These are phyloP conservation scores for Eristalis pertinax DNA, from an alignment of 2,888 invertebrate species.

Conservation along the genomic window DNA sequence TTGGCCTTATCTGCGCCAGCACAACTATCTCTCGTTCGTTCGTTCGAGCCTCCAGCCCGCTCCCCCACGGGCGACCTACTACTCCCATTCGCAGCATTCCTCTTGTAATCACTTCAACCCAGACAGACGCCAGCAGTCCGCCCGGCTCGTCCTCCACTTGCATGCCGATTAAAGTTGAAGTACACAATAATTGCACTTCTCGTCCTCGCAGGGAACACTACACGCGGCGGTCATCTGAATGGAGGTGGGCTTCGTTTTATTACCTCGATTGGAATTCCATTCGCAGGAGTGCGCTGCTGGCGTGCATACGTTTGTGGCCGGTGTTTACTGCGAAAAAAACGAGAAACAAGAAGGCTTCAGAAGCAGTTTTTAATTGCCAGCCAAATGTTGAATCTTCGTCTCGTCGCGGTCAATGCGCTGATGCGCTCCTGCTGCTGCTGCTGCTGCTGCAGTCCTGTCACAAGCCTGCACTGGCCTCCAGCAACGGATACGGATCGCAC, in stretches of 20 bases:
- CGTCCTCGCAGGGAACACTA: background rate
- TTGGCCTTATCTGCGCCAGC: background rate
- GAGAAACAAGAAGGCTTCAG: background rate
- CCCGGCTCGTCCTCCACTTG: background rate
- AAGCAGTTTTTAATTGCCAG: constrained; percentile 5
- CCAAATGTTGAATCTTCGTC: constrained; percentile 3
- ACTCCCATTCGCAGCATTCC: background rate
- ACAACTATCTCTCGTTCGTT: background rate
- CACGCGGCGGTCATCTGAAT: background rate
- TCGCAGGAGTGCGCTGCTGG: background rate
- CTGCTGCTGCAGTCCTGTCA: background rate
- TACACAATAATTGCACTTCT: constrained; percentile 10
- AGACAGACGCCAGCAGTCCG: constrained; percentile 1
- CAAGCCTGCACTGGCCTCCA: background rate
- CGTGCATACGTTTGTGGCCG: background rate
- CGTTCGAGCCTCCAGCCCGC: background rate
- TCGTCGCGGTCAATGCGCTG: background rate
- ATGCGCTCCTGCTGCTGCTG: background rate
- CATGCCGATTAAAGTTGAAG: background rate
- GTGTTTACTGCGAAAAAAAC: background rate
- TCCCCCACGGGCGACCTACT: background rate
- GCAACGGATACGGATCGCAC: background rate
- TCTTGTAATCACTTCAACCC: background rate
- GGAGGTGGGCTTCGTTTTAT: constrained; percentile 17
- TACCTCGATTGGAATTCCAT: constrained; percentile 19